Conservation (phyloP, 23 tunicate genomes). For the Halocynthia aurantium region DNA sequence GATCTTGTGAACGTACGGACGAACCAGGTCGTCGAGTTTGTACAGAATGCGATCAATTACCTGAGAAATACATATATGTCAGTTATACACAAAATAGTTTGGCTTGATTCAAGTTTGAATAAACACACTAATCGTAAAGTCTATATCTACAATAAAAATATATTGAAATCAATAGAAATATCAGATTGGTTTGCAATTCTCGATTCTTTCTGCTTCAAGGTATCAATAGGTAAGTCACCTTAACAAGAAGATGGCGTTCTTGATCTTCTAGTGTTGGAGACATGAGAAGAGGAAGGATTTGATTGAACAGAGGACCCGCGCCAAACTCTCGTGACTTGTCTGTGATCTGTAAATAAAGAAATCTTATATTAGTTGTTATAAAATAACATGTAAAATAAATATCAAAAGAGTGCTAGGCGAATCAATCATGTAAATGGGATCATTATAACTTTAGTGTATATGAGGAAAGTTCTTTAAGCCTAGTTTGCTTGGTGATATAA, state of each 20-base stretch:
- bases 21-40: slow-evolving; percentile 95
- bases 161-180: neutral
- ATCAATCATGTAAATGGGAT: neutral
- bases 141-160: neutral
- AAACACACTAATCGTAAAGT: neutral
- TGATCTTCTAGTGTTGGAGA: slow-evolving; percentile 99
- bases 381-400: too few species aligned
- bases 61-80: slow-evolving; percentile 7
- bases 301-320: slow-evolving; percentile 98
- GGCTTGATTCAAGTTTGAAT: neutral
- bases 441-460: too few species aligned
- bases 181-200: neutral
- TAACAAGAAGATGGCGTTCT: slow-evolving; percentile 94
- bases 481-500: too few species aligned
- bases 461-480: too few species aligned
- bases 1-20: slow-evolving; percentile 98
- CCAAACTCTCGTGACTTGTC: slow-evolving; percentile 98
- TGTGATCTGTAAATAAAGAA: slow-evolving; percentile 38
- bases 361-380: neutral
- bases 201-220: neutral
- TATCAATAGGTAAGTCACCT: slow-evolving; percentile 18
- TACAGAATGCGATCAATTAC: slow-evolving; percentile 96
- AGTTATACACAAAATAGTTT: neutral
- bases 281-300: slow-evolving; percentile 94
- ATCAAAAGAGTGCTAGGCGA: too few species aligned